Percentiles rank a stretch among this genome's conserved stretches.
Evolutionary conservation across 1,140 invertebrate genomes (phyloP).

Genomic region (Drosophila simulans): DNA sequence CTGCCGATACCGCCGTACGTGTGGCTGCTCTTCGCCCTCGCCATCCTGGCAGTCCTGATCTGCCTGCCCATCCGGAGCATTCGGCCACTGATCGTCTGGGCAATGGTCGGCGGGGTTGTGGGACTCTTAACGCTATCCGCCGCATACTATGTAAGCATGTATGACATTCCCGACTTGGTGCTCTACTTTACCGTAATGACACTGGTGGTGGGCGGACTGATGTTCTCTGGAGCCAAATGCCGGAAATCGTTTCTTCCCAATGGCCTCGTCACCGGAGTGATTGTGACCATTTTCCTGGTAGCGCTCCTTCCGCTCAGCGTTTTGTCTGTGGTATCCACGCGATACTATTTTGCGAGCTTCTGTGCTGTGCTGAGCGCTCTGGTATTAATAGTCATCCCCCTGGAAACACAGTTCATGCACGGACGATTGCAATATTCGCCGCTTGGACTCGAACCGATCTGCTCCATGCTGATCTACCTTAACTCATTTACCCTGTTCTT

Average conservation of each 20-base stretch:
- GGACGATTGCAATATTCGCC: constrained; percentile 18
- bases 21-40: constrained; percentile 17
- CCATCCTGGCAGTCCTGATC: background rate
- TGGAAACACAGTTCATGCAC: constrained; percentile 22
- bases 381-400: background rate
- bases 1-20: constrained; percentile 7
- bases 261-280: background rate
- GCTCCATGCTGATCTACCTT: constrained; percentile 5
- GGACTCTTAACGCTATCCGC: background rate
- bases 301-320: background rate
- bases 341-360: background rate
- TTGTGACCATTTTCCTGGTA: background rate
- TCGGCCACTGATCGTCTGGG: background rate
- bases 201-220: background rate
- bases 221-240: constrained; percentile 15
- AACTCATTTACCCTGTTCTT: background rate
- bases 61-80: constrained; percentile 8
- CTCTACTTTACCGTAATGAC: fast-evolving
- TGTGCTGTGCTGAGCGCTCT: background rate
- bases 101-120: background rate
- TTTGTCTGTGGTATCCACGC: background rate
- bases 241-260: constrained; percentile 12
- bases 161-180: fast-evolving
- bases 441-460: background rate
- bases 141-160: background rate